Evolutionary conservation across 1,140 invertebrate genomes (phyloP).

Genomic region (Halictus rubicundus): DNA sequence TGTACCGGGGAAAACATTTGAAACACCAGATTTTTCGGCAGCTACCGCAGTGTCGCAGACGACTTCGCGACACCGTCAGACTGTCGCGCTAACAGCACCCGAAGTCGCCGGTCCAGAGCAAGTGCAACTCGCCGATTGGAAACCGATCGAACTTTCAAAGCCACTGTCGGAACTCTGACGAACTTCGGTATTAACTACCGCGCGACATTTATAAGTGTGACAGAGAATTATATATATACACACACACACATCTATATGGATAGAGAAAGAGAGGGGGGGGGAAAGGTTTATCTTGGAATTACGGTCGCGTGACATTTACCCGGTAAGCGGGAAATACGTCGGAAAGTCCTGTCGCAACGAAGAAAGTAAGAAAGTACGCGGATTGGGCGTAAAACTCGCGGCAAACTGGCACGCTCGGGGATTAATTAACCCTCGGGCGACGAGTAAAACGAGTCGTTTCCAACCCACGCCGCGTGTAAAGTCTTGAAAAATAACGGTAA

Average conservation of each 20-base stretch:
- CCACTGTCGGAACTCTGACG: not conserved
- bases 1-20: too few species aligned
- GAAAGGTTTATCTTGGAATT: not conserved
- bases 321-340: not conserved
- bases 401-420: not conserved
- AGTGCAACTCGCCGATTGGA: not conserved
- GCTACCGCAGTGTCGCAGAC: too few species aligned
- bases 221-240: too few species aligned
- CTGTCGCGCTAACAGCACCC: too few species aligned
- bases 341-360: not conserved
- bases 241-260: too few species aligned
- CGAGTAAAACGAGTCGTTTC: not conserved
- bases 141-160: conserved; percentile 20
- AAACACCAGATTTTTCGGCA: too few species aligned
- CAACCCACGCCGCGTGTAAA: not conserved
- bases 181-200: not conserved
- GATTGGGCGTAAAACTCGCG: conserved; percentile 18
- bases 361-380: not conserved
- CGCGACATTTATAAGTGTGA: conserved; percentile 2
- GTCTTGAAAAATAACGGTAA: not conserved
- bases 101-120: not conserved
- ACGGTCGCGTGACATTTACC: not conserved
- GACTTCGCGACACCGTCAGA: too few species aligned
- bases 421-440: conserved; percentile 19
- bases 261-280: not conserved